Conservation (phyloP, 2,797 vertebrate genomes). For the Moxostoma hubbsi region DNA sequence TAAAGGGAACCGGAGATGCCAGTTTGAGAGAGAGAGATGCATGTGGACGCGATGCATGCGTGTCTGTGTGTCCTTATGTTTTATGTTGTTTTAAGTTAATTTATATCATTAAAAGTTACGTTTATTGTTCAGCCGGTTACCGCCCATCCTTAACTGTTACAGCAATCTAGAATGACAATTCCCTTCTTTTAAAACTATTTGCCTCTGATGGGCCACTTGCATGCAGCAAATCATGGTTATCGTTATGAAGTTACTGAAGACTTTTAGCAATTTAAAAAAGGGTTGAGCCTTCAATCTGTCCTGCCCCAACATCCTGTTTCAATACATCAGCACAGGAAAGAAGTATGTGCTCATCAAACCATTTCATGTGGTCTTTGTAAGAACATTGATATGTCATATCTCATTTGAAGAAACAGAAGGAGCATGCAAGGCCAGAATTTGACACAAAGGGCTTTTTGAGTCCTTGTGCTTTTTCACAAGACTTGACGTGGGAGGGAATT, state of each 20-base stretch:
- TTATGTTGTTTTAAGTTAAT: no score
- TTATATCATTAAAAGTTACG: no score
- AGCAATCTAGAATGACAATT: no score
- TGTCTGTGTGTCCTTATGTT: no score
- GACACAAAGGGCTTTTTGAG: slow-evolving; percentile 43
- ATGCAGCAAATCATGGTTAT: not conserved
- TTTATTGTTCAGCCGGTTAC: no score
- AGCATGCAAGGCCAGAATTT: slow-evolving; percentile 17
- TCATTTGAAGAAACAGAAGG: slow-evolving; percentile 13
- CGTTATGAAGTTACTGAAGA: no score
- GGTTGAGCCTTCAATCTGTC: not conserved
- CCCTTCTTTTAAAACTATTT: no score
- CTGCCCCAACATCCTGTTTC: not conserved
- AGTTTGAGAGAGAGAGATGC: no score
- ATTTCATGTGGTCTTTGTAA: slow-evolving; percentile 13
- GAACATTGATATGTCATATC: slow-evolving; percentile 16
- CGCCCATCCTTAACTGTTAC: no score
- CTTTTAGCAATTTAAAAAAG: not conserved
- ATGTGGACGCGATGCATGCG: no score
- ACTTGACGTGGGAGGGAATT: slow-evolving; percentile 31
- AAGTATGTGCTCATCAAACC: not conserved
- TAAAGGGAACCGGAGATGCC: no score
- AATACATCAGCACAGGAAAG: not conserved
- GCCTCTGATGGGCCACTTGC: no score
- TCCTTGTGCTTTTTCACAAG: not conserved